These are phyloP conservation scores for Fringilla coelebs DNA, from an alignment of 2,797 vertebrate species.

Conservation along the genomic window DNA sequence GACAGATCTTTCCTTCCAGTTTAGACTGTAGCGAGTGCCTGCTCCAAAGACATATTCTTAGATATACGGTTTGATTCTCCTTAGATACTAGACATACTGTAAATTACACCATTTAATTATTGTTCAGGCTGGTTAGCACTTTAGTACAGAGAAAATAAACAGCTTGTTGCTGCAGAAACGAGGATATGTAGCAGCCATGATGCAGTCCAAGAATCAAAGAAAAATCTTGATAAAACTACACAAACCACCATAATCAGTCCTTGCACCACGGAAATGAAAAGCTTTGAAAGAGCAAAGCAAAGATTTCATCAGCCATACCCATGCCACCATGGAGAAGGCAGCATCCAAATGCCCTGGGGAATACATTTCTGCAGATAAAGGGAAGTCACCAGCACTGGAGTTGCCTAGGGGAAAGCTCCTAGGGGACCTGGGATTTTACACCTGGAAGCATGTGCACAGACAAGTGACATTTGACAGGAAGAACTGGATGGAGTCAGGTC, in stretches of 20 bases:
- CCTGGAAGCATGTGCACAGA: neutral
- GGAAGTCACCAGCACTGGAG: neutral
- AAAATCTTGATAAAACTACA: neutral
- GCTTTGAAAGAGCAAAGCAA: neutral
- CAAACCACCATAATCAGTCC: neutral
- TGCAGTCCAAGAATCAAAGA: neutral
- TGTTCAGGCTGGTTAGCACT: neutral
- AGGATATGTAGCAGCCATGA: fast-evolving
- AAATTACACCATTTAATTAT: neutral
- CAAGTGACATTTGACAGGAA: neutral
- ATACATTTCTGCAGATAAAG: neutral
- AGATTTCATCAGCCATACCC: neutral
- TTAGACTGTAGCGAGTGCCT: neutral
- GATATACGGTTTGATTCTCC: neutral
- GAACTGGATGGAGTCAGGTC: neutral
- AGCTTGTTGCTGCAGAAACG: neutral
- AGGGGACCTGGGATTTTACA: neutral
- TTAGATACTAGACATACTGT: neutral
- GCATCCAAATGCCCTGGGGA: neutral
- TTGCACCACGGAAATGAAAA: neutral
- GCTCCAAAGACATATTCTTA: neutral
- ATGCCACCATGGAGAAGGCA: neutral
- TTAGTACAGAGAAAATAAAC: neutral
- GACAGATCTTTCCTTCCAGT: neutral
- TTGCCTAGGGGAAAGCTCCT: neutral